Percentiles rank a stretch among this genome's conserved stretches.
Conservation (phyloP, 2,113 vertebrate genomes). For the Myotis lucifugus region DNA sequence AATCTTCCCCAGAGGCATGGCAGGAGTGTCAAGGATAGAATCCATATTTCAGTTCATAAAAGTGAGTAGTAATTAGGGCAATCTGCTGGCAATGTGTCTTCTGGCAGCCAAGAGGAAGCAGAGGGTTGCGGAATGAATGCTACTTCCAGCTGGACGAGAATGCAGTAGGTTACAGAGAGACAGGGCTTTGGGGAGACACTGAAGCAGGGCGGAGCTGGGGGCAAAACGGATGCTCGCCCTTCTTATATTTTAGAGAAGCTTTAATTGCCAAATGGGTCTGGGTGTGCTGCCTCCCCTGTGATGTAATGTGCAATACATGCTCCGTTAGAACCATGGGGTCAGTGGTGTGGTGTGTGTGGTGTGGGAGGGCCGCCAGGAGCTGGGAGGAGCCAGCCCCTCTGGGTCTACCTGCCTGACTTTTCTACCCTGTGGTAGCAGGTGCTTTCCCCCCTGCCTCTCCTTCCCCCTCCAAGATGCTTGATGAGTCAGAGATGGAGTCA, state of each 20-base stretch:
- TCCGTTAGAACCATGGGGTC: not conserved
- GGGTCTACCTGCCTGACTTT: accelerated
- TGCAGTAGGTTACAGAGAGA: not conserved
- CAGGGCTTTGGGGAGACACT: accelerated
- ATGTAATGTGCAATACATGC: accelerated
- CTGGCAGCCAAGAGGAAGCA: not conserved
- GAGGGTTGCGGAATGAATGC: not conserved
- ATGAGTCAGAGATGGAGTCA: conserved; percentile 28
- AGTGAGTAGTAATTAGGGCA: not conserved
- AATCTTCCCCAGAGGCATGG: not conserved
- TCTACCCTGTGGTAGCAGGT: not conserved
- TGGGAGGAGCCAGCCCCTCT: not conserved
- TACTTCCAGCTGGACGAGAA: accelerated
- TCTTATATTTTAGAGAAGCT: not conserved
- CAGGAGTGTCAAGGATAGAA: accelerated
- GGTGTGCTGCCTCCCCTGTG: too few relatives aligned
- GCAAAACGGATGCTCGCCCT: accelerated
- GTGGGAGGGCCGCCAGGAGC: accelerated
- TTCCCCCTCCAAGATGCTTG: not conserved
- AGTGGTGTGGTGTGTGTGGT: not conserved
- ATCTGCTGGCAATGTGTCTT: not conserved
- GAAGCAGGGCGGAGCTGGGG: not conserved
- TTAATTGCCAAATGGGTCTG: not conserved
- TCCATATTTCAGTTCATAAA: not conserved
- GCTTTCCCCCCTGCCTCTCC: not conserved